A percentile compares a stretch with the other conserved stretches of the same genome.
Conservation (phyloP, 2,113 vertebrate genomes). For the Otocyon megalotis region DNA sequence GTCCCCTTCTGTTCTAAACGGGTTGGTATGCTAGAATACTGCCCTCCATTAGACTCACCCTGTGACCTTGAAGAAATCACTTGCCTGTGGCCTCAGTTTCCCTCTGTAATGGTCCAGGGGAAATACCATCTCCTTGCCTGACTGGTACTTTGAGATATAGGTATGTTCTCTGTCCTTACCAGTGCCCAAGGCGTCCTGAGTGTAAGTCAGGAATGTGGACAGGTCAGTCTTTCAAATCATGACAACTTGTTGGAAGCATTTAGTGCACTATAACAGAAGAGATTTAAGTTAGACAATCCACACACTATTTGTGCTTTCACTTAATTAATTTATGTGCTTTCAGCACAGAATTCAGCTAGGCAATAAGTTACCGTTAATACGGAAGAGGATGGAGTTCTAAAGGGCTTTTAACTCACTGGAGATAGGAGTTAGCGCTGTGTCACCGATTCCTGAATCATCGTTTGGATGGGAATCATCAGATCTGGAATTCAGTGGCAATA, state of each 20-base stretch:
- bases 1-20: neutral
- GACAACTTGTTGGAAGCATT: neutral
- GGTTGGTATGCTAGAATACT: neutral
- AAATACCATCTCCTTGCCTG: constrained; percentile 1
- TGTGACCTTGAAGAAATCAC: constrained; percentile 61
- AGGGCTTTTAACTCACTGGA: constrained; percentile 50
- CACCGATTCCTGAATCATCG: neutral
- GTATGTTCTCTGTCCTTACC: neutral
- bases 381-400: constrained; percentile 31
- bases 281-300: constrained; percentile 28
- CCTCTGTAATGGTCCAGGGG: neutral
- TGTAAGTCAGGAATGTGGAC: constrained; percentile 2
- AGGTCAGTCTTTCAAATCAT: constrained; percentile 50
- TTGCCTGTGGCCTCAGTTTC: constrained; percentile 40
- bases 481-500: constrained; percentile 51
- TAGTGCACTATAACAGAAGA: neutral
- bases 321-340: neutral
- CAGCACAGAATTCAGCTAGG: constrained; percentile 45
- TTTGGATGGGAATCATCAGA: constrained; percentile 38
- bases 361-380: neutral
- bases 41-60: neutral
- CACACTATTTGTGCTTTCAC: neutral
- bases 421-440: neutral
- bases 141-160: neutral
- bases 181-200: neutral